Evolutionary conservation across 1,140 invertebrate species (phyloP), one percentile per base, ranked within the genome.

Genomic region (Leptinotarsa lineolata): DNA sequence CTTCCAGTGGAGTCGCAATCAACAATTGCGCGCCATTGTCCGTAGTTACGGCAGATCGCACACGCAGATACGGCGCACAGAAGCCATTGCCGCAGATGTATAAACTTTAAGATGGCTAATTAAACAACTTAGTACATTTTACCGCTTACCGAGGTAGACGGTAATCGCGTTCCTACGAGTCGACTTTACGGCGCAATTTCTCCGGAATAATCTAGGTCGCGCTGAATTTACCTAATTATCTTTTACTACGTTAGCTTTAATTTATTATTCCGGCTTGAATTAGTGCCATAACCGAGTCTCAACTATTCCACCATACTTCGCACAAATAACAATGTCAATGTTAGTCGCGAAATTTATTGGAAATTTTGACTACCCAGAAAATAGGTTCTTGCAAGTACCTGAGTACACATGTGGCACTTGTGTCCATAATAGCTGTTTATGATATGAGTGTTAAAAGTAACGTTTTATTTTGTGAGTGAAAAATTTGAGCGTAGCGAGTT

Each of bases 81-180:
- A n/a, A 39, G 45, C 65, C 39, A 64, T 66, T 24, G 46, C 44
- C 67, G 67, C 46, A 68, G 46, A 54, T 45, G 67, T 68, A 68
- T 68, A 68, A 68, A 68, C 67, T 68, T 68, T 68, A 68, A 68
- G 67, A 68, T 58, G 44, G 44, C 67, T 68, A 68, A 68, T 68
- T 68, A 68, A 68, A 68, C 67, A 68, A 68, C 67, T 68, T 48
- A 68, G 39, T 68, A 68, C 67, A 24, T 68, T 68, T 68, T 68
- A 68, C 67, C 67, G 46, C 67, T 68, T 46, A 67, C 65, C 65
- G 65, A 67, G 65, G 65, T 67, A 67, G 16, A 58, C 44, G 67
- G 67, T 68, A 68, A 68, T 68, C 67, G 67, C 2, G 61, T 21
- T 68, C 46, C 65, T 46, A 24, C 44, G 67, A 68, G 44, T 48